Evolutionary conservation across 2,113 vertebrate genomes (phyloP).

Genomic region (Eleginops maclovinus): DNA sequence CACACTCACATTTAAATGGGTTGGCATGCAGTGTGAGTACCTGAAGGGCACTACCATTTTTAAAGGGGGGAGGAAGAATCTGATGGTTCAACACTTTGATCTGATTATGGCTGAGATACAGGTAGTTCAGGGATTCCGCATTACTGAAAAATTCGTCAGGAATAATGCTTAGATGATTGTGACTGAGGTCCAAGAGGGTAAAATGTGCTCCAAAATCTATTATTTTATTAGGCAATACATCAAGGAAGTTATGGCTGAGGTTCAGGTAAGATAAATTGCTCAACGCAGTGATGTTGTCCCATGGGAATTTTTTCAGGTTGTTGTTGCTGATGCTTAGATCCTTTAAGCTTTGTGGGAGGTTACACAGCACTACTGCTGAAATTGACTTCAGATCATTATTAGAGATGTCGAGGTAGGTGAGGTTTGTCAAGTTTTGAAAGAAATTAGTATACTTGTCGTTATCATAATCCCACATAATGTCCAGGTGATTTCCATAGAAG

Average conservation of each 20-base stretch:
- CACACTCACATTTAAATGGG: slow-evolving; percentile 87
- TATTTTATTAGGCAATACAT: slow-evolving; percentile 43
- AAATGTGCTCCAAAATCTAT: slow-evolving; percentile 71
- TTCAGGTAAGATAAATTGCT: slow-evolving; percentile 76
- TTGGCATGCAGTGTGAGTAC: slow-evolving; percentile 83
- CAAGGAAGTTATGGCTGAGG: slow-evolving; percentile 81
- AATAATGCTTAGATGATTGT: slow-evolving; percentile 81
- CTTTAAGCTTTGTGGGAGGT: slow-evolving; percentile 75
- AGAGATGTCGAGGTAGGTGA: slow-evolving; percentile 84
- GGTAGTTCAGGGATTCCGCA: slow-evolving; percentile 46
- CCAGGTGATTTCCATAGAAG: slow-evolving; percentile 81
- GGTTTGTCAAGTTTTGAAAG: slow-evolving; percentile 81
- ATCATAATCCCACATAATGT: slow-evolving; percentile 81
- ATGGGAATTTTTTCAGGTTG: slow-evolving; percentile 79
- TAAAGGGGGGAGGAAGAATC: slow-evolving; percentile 70
- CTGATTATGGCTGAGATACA: slow-evolving; percentile 81
- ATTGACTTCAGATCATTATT: slow-evolving; percentile 77
- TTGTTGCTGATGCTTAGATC: slow-evolving; percentile 78
- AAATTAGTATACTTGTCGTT: slow-evolving; percentile 79
- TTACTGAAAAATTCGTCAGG: slow-evolving; percentile 81
- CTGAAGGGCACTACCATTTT: slow-evolving; percentile 57
- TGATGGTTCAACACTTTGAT: slow-evolving; percentile 76
- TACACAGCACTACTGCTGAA: slow-evolving; percentile 64
- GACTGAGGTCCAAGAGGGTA: slow-evolving; percentile 82
- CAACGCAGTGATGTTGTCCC: slow-evolving; percentile 79